Evolutionary conservation across 2,113 vertebrate genomes (phyloP), one percentile per base, ranked within the genome.

Genomic region (Gadus macrocephalus): DNA sequence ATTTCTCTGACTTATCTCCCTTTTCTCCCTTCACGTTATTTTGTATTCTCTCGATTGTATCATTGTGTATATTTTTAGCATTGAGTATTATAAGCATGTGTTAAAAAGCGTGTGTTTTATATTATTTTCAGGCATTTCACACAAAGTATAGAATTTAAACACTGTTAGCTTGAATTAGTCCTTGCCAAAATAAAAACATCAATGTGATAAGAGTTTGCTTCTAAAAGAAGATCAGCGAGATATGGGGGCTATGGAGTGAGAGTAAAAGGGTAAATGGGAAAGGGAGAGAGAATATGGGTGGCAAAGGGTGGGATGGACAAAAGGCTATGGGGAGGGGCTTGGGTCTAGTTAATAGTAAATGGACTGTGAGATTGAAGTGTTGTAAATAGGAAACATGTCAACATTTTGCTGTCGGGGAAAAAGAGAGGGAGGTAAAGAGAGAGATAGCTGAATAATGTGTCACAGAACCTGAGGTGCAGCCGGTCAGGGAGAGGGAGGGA

Each of bases 391-490:
- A 82, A 89, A 88, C 74, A 74, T 82, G 72, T 83, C 79, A 77
- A 83, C 82, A 86, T 85, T 75, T 86, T 85, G 78, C 84, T 88
- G 73, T 83, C 69, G 74, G 81, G 84, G 72, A 75, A 85, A 75
- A 72, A 76, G 67, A 73, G 78, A 77, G 67, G 61, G 19, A 49
- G 42, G 42, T 49, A 49, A 14, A 49, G 42, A 14, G 42, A 42
- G 38, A 49, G 42, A 49, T 14, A 49, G 42, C 70, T 73, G 83
- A 85, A 83, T 74, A 83, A 84, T 84, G 84, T 84, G 87, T 87
- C 85, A 80, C 81, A 84, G 81, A 77, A 88, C 80, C 91, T 94
- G 95, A 95, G 94, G 95, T 95, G 93, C 92, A 86, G 87, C 88
- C 80, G 77, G 79, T 74, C 84, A 17, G 68, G 66, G 71, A 69